Base-by-base conservation (phyloP, 1,140 invertebrate species). In the Melipona quadrifasciata region DNA sequence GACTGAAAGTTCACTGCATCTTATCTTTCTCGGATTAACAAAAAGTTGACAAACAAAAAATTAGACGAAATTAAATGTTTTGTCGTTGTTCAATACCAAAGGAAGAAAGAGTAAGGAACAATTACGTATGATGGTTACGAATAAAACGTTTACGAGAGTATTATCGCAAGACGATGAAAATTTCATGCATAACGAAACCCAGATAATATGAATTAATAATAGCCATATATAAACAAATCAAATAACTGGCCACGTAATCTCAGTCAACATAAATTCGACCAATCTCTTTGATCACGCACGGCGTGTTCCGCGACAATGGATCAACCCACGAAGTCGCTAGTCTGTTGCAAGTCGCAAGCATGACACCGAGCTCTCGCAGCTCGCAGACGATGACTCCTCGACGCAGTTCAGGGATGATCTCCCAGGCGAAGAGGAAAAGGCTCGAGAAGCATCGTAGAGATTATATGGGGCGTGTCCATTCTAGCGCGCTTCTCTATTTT, bases 391-490 rank as follows among this genome's bases (percentile, higher is more conserved):
- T 88, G 90, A 91, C 75, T 92, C 76, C 75, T 88, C 86, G 87
- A 89, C 85, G 83, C 83, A 89, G 90, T 92, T 91, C 91, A 88
- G 90, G 91, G 88, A 89, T 91, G 92, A 93, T 93, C 91, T 93
- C 80, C 84, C 77, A 92, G 89, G 91, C 90, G 90, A 91, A 92
- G 91, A 92, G 89, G 86, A 67, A 84, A 82, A 79, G 70, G 21
- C 87, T 91, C 84, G 91, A 92, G 90, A 93, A 86, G 93, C 93
- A 93, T 94, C 93, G 91, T 89, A 89, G 93, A 85, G 91, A 94
- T 94, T 94, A 95, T 94, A 95, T 95, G 94, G 91, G 94, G 91
- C 94, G 94, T 92, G 92, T 92, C 94, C 90, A 89, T 85, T 80
- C 68, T 79, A 80, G 61, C 89, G 34, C 24, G 67, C 61, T 84